These are phyloP conservation scores for Lycaon pictus DNA, from an alignment of 2,113 vertebrate genomes.

Conservation along the genomic window DNA sequence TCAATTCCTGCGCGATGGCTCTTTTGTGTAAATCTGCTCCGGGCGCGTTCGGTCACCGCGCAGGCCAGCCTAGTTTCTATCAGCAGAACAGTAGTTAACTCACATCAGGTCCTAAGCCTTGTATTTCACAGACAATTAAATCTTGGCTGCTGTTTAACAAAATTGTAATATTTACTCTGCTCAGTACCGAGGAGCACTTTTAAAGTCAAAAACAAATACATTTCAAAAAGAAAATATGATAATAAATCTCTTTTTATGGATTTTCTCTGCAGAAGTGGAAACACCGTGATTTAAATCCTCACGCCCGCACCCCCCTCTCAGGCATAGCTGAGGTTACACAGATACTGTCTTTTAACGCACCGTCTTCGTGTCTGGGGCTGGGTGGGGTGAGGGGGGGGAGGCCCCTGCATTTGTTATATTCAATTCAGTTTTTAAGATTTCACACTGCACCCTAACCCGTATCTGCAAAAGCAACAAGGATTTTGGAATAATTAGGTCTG, in stretches of 20 bases:
- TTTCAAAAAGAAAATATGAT: constrained; percentile 83
- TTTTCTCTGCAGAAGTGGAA: constrained; percentile 80
- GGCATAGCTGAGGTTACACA: constrained; percentile 58
- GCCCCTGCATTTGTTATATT: background rate
- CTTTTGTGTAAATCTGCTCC: background rate
- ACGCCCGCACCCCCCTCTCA: background rate
- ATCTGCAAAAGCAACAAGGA: accelerated
- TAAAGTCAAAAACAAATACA: constrained; percentile 80
- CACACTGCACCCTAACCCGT: background rate
- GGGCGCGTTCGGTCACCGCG: background rate
- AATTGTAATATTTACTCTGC: constrained; percentile 84
- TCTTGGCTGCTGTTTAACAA: constrained; percentile 76
- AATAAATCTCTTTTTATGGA: constrained; percentile 87
- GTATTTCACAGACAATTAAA: constrained; percentile 82
- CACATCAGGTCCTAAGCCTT: constrained; percentile 73
- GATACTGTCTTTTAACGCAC: background rate
- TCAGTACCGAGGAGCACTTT: constrained; percentile 79
- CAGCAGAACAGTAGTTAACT: constrained; percentile 73
- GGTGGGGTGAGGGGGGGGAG: background rate
- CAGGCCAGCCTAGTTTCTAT: background rate
- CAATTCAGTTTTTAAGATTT: accelerated
- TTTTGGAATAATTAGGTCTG: background rate
- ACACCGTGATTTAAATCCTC: constrained; percentile 69
- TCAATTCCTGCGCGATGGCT: background rate
- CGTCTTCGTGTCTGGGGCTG: background rate